These are phyloP conservation scores for Melipona bicolor DNA, from an alignment of 2,888 invertebrate genomes.

Conservation along the genomic window DNA sequence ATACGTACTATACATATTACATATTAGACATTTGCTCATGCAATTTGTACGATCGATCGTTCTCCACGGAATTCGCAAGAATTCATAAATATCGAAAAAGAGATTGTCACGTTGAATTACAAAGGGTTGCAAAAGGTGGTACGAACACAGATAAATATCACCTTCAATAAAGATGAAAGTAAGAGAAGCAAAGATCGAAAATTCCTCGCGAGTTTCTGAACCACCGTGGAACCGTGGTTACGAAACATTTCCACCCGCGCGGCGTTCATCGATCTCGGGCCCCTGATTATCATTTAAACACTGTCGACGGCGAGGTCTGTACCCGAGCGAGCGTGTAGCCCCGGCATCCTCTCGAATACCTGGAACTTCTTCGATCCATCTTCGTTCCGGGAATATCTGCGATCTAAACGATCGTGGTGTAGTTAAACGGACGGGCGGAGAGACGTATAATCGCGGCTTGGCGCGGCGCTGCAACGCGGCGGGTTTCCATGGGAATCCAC, in stretches of 20 bases:
- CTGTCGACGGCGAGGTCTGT: not conserved
- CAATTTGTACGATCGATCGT: too few relatives aligned
- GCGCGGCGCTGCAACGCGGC: slow-evolving; percentile 7
- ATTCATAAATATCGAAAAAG: not conserved
- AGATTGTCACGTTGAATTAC: not conserved
- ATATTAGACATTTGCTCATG: too few relatives aligned
- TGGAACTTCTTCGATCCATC: slow-evolving; percentile 45
- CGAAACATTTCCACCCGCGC: not conserved
- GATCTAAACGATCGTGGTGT: slow-evolving; percentile 61
- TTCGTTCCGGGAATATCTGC: slow-evolving; percentile 53
- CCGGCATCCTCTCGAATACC: slow-evolving; percentile 19
- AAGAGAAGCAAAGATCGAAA: not conserved
- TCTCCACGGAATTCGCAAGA: too few relatives aligned
- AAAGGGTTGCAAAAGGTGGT: not conserved
- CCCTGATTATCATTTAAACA: slow-evolving; percentile 30
- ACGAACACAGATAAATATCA: not conserved
- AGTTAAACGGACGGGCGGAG: slow-evolving; percentile 45
- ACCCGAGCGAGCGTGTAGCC: not conserved
- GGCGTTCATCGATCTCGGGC: not conserved
- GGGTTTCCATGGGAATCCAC: slow-evolving; percentile 62
- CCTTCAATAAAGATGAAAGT: not conserved
- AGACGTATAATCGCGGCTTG: slow-evolving; percentile 57
- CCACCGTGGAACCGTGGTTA: not conserved
- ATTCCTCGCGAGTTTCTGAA: not conserved
- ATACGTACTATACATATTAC: too few relatives aligned